These are phyloP conservation scores for Drosophila subpulchrella DNA, from an alignment of 1,140 invertebrate genomes.

Conservation along the genomic window DNA sequence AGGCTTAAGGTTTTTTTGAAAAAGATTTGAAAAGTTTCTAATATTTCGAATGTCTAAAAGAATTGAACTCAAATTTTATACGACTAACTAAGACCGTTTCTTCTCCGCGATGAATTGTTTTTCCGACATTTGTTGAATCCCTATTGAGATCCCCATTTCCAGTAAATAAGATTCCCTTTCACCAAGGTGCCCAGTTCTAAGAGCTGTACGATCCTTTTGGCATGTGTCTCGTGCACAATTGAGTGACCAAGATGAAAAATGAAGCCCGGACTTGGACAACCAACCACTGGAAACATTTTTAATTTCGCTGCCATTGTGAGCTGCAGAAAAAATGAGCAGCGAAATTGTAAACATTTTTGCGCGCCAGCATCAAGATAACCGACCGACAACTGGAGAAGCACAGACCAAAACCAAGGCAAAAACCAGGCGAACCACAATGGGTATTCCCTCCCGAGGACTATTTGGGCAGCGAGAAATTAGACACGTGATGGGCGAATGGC, in stretches of 20 bases:
- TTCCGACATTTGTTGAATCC: neutral
- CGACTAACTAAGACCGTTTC: neutral
- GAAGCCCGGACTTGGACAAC: slow-evolving; percentile 54
- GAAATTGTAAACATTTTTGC: slow-evolving; percentile 82
- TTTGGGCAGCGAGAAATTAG: slow-evolving; percentile 79
- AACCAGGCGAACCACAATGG: slow-evolving; percentile 54
- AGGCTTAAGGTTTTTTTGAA: too few species aligned
- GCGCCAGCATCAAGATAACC: slow-evolving; percentile 76
- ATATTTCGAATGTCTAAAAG: too few species aligned
- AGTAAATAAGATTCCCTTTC: slow-evolving; percentile 26
- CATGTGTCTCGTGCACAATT: slow-evolving; percentile 76
- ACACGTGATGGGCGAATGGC: slow-evolving; percentile 66
- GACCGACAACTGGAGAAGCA: slow-evolving; percentile 23
- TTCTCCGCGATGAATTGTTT: slow-evolving; percentile 5
- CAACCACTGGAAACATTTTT: slow-evolving; percentile 65
- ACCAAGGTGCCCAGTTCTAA: slow-evolving; percentile 25
- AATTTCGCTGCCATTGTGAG: slow-evolving; percentile 71
- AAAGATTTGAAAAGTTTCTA: too few species aligned
- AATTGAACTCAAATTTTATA: too few species aligned
- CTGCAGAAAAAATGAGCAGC: slow-evolving; percentile 55
- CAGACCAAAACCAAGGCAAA: slow-evolving; percentile 17
- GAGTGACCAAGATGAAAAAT: slow-evolving; percentile 81
- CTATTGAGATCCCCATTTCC: slow-evolving; percentile 15
- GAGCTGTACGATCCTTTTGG: slow-evolving; percentile 57
- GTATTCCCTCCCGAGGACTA: slow-evolving; percentile 56